These are phyloP conservation scores for Sylvilagus floridanus DNA, from an alignment of 2,797 vertebrate species.

Conservation along the genomic window DNA sequence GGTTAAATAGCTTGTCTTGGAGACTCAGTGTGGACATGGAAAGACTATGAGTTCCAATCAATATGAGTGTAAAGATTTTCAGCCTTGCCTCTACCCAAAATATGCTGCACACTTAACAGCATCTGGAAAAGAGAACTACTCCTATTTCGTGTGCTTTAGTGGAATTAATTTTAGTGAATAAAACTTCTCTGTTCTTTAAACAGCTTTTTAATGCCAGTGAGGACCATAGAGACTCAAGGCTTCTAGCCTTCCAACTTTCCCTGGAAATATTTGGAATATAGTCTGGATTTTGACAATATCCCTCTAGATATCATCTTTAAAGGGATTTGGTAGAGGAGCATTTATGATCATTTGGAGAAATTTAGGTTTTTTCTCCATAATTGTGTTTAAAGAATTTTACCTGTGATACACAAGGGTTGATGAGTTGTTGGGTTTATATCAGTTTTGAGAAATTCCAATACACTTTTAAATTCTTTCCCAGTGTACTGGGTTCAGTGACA, in stretches of 20 bases:
- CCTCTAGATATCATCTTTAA: not conserved
- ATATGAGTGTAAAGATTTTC: not conserved
- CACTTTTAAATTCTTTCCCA: not conserved
- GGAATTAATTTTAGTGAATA: constrained; percentile 34
- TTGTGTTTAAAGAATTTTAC: not conserved
- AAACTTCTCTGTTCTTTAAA: constrained; percentile 16
- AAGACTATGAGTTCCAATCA: not conserved
- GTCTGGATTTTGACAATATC: not conserved
- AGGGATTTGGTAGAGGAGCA: not conserved
- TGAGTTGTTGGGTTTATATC: not conserved
- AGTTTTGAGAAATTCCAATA: not conserved
- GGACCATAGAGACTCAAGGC: not conserved
- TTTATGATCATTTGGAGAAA: not conserved
- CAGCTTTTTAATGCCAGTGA: not conserved
- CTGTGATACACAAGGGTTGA: not conserved
- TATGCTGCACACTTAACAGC: not conserved
- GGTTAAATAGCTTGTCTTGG: not conserved
- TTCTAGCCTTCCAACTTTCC: not conserved
- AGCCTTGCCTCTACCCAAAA: not conserved
- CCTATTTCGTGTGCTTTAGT: not conserved
- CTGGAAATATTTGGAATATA: not conserved
- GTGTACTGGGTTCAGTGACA: not conserved
- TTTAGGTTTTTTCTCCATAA: not conserved
- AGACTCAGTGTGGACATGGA: not conserved
- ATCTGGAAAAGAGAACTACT: not conserved